These are phyloP conservation scores for Aegypius monachus DNA, from an alignment of 2,113 vertebrate species.

Conservation along the genomic window DNA sequence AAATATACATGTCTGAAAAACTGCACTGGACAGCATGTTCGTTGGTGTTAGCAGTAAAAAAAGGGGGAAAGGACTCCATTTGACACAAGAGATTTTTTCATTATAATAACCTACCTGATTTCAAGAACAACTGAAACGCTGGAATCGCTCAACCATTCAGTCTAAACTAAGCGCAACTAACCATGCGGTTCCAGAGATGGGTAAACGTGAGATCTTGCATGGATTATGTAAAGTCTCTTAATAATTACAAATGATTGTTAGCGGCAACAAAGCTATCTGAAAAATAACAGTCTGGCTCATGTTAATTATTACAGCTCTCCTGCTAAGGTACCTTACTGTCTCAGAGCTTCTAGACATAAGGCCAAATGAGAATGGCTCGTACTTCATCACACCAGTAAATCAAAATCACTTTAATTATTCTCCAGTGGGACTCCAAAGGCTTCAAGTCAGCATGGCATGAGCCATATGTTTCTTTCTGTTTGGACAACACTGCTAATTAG, in stretches of 20 bases:
- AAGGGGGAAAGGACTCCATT: neutral
- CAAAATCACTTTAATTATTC: slow-evolving; percentile 51
- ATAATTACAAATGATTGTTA: slow-evolving; percentile 28
- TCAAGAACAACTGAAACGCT: neutral
- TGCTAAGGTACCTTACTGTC: neutral
- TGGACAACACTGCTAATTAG: neutral
- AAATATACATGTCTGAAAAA: neutral
- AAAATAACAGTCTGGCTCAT: neutral
- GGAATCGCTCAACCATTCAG: neutral
- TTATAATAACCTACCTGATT: neutral
- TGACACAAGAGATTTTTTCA: neutral
- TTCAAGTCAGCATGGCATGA: slow-evolving; percentile 18
- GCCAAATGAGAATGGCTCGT: neutral
- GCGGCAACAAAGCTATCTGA: neutral
- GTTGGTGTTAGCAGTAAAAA: neutral
- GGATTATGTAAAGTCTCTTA: slow-evolving; percentile 13
- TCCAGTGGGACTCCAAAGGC: slow-evolving; percentile 2
- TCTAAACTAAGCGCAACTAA: neutral
- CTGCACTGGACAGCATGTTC: neutral
- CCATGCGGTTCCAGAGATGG: neutral
- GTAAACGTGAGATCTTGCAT: neutral
- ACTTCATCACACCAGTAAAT: slow-evolving; percentile 5
- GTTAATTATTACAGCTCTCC: slow-evolving; percentile 35
- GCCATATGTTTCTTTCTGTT: slow-evolving; percentile 1
- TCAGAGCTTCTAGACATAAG: neutral